phyloP scores from a whole-genome alignment of 1,140 invertebrate genomes.

The Copidosoma floridanum region DNA sequence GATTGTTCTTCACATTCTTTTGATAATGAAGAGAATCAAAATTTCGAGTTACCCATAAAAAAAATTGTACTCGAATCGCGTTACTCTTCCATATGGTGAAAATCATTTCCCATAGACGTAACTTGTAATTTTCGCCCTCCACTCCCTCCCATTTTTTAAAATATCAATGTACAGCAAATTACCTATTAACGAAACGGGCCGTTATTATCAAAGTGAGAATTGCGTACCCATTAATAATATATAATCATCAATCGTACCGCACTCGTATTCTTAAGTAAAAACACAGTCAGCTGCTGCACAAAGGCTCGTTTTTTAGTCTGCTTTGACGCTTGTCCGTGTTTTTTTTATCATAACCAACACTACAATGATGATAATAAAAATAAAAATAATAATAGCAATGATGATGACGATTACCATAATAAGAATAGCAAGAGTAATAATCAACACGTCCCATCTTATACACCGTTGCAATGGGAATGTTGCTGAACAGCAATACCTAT shows the following conservation, averaged over 20 bases:
- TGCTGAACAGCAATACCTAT: slow-evolving; percentile 42
- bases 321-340: slow-evolving; percentile 14
- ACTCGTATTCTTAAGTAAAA: slow-evolving; percentile 1
- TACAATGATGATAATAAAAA: slow-evolving; percentile 6
- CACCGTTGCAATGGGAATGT: slow-evolving; percentile 38
- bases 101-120: no score
- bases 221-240: no score
- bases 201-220: no score
- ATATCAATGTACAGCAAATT: no score
- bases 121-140: no score
- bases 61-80: slow-evolving; percentile 4
- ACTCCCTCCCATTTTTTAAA: no score
- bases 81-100: no score
- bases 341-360: not conserved
- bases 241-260: not conserved
- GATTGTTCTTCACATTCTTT: not conserved
- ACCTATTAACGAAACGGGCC: no score
- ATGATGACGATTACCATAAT: not conserved
- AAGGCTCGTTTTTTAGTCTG: slow-evolving; percentile 34
- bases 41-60: no score
- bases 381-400: not conserved
- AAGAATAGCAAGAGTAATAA: not conserved
- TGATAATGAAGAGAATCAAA: not conserved
- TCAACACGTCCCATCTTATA: slow-evolving; percentile 38
- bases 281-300: slow-evolving; percentile 24